phyloP scores from a whole-genome alignment of 2,888 invertebrate genomes.

The Trachelus stipa region DNA sequence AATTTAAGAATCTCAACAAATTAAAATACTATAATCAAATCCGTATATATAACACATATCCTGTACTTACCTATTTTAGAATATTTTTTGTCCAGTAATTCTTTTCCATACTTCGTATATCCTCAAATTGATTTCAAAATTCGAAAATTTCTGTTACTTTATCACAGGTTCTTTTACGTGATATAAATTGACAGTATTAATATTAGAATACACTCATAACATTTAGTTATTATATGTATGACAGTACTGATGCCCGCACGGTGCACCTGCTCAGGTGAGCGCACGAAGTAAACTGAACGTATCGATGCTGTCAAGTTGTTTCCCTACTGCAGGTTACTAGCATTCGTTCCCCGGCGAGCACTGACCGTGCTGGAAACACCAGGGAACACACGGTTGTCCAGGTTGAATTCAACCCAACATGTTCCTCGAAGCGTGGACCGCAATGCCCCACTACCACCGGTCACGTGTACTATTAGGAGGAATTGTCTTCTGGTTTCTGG shows the following conservation, averaged over 20 bases:
- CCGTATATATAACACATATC: background rate
- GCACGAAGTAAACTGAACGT: constrained; percentile 59
- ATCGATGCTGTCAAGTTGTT: constrained; percentile 32
- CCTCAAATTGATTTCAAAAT: background rate
- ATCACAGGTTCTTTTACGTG: background rate
- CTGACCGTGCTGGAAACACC: constrained; percentile 51
- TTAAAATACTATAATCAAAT: background rate
- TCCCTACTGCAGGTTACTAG: constrained; percentile 27
- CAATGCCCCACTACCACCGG: background rate
- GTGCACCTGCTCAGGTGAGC: constrained; percentile 44
- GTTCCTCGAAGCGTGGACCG: constrained; percentile 45
- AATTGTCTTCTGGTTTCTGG: background rate
- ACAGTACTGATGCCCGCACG: constrained; percentile 20
- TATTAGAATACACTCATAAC: background rate
- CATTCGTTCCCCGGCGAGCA: constrained; percentile 45
- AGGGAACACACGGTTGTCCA: constrained; percentile 43
- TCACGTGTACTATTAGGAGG: background rate
- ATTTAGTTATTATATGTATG: background rate
- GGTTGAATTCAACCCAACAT: constrained; percentile 53
- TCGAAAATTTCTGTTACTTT: background rate
- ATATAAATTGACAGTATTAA: background rate
- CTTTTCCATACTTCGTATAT: background rate
- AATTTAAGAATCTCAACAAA: background rate
- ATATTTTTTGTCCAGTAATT: background rate
- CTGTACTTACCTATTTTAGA: background rate